These are phyloP conservation scores for Lepidocolaptes lacrymiger DNA, from an alignment of 2,797 vertebrate genomes.

Conservation along the genomic window DNA sequence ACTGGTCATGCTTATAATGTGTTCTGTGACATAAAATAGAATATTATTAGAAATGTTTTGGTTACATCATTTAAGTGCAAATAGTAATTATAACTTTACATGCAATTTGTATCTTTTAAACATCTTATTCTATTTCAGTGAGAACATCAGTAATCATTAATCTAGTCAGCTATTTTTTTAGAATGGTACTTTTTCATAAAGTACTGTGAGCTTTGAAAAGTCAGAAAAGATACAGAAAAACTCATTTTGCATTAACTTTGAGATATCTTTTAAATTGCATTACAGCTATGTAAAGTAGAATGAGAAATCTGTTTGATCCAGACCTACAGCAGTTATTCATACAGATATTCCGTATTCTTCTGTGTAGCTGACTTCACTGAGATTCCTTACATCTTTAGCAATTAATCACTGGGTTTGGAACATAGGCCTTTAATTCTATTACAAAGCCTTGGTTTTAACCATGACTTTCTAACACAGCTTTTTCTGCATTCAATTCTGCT, in stretches of 20 bases:
- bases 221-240: not conserved
- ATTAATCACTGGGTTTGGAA: not conserved
- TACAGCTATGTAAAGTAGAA: not conserved
- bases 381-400: not conserved
- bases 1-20: constrained; percentile 52
- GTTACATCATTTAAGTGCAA: constrained; percentile 58
- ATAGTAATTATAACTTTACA: constrained; percentile 46
- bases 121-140: constrained; percentile 1
- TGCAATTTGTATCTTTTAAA: constrained; percentile 47
- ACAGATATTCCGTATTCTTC: not conserved
- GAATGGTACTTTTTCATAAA: constrained; percentile 11
- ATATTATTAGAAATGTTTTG: constrained; percentile 54
- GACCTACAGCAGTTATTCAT: not conserved
- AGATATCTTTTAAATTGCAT: not conserved
- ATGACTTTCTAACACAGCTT: not conserved
- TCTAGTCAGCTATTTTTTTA: not conserved
- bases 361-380: not conserved
- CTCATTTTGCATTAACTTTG: not conserved
- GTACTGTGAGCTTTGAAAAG: not conserved
- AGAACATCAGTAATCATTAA: not conserved
- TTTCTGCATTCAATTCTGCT: not conserved
- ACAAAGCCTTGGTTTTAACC: not conserved
- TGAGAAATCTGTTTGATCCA: constrained; percentile 1
- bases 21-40: constrained; percentile 38
- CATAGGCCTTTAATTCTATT: not conserved